phyloP scores from a whole-genome alignment of 2,888 invertebrate species.

The Aelia acuminata region DNA sequence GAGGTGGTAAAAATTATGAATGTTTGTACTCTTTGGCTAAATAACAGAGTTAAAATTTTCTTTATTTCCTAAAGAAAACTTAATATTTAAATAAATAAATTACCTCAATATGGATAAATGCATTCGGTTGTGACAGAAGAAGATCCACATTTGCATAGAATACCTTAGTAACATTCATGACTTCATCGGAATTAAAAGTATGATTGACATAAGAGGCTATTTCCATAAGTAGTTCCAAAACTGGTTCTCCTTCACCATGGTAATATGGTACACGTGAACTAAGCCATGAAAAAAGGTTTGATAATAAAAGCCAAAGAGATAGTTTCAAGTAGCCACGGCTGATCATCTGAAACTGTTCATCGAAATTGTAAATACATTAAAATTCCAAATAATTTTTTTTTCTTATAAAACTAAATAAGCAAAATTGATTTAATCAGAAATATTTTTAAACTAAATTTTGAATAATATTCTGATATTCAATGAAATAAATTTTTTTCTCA shows the following conservation, averaged over 20 bases:
- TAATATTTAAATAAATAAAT: background rate
- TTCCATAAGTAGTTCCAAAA: conserved; percentile 74
- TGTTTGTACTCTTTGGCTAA: too few species aligned
- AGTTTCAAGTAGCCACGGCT: conserved; percentile 78
- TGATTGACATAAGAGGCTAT: conserved; percentile 74
- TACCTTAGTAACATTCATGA: conserved; percentile 73
- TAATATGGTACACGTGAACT: background rate
- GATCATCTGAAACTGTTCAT: conserved; percentile 71
- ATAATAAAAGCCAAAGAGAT: conserved; percentile 73
- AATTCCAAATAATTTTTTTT: too few species aligned
- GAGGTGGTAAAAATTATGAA: too few species aligned
- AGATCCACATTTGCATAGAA: conserved; percentile 77
- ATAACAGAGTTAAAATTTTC: too few species aligned
- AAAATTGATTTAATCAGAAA: too few species aligned
- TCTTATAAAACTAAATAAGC: too few species aligned
- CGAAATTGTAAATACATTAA: conserved; percentile 62
- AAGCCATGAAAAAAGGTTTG: conserved; percentile 72
- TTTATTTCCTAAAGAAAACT: background rate
- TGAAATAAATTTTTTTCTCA: too few species aligned
- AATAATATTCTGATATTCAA: too few species aligned
- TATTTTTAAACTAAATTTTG: too few species aligned
- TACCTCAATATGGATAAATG: conserved; percentile 83
- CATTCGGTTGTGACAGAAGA: conserved; percentile 77
- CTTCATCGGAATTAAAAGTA: conserved; percentile 70
- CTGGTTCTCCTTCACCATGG: conserved; percentile 77